Base-by-base conservation (phyloP, 2,113 vertebrate genomes). In the Bufo gargarizans region DNA sequence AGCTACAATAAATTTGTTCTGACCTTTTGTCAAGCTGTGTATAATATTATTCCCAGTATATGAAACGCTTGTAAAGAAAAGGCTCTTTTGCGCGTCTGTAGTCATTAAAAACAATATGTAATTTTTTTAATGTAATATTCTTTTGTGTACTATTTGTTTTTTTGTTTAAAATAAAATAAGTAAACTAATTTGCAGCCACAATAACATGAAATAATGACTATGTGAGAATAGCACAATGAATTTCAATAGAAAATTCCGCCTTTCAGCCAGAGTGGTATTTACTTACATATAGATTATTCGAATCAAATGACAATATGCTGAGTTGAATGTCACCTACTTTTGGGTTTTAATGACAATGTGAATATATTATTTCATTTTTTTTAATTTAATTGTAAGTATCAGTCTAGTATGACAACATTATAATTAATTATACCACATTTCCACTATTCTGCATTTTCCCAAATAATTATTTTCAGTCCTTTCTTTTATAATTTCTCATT, bases 21-120 rank as follows among this genome's bases (percentile, higher is more conserved):
- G 90, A 92, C 87, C 89, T 91, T 92, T 90, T 84, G 82, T 90
- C 82, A 93, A 88, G 92, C 67, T 91, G 90, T 90, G 45, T 92
- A 91, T 90, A 91, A 92, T 92, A 90, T 89, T 92, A 89, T 89
- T 93, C 94, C 91, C 90, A 92, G 76, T 90, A 92, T 84, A 92
- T 88, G 86, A 92, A 82, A 87, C 89, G 91, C 91, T 91, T 92
- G 89, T 80, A 74, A 10, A 92, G 90, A 92, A 82, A 91, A 93
- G 91, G 49, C 20, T 56, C 91, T 91, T 92, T 90, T 90, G 12
- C 61, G 90, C 50, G 56, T 89, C 89, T 85, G 3, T 86, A 85
- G 90, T 89, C 33, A 91, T 92, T 92, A 91, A 49, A 63, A 77
- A 85, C 80, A 92, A 89, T 87, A 82, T 87, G 3, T 49, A 45